Conservation (phyloP, 2,888 invertebrate genomes). For the Hypomecis atomaria region DNA sequence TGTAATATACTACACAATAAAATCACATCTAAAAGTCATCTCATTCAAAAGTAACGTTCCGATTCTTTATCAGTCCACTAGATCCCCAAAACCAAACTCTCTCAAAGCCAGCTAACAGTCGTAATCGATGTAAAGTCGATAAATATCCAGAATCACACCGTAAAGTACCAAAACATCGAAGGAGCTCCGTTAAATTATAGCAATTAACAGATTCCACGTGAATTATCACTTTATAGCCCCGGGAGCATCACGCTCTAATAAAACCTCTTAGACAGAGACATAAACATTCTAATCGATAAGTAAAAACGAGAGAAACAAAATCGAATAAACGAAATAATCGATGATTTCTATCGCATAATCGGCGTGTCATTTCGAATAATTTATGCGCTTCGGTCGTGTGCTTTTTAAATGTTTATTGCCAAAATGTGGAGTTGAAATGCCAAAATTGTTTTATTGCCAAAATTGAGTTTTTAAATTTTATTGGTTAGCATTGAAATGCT, state of each 20-base stretch:
- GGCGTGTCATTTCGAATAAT: constrained; percentile 64
- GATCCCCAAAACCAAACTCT: constrained; percentile 52
- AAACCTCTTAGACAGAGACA: constrained; percentile 55
- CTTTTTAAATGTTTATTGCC: constrained; percentile 37
- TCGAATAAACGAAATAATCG: constrained; percentile 61
- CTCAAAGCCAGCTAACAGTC: constrained; percentile 44
- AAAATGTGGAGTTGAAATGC: constrained; percentile 30
- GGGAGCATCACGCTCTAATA: constrained; percentile 63
- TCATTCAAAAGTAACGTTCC: neutral
- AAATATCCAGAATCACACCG: constrained; percentile 69
- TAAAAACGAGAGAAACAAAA: constrained; percentile 46
- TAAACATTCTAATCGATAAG: constrained; percentile 26
- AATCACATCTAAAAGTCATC: neutral
- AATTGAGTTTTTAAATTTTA: constrained; percentile 16
- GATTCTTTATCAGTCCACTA: neutral
- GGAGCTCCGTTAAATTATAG: constrained; percentile 73
- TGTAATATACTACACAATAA: too few relatives aligned
- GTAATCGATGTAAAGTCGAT: constrained; percentile 62
- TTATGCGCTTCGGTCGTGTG: constrained; percentile 49
- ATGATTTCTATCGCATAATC: constrained; percentile 69
- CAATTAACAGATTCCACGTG: constrained; percentile 78
- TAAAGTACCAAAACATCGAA: constrained; percentile 65
- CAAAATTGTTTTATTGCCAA: constrained; percentile 21
- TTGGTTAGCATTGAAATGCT: constrained; percentile 5
- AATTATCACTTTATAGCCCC: constrained; percentile 76